Percentiles rank a stretch among this genome's conserved stretches.
Conservation (phyloP, 2,113 vertebrate species). For the Oncorhynchus masou region DNA sequence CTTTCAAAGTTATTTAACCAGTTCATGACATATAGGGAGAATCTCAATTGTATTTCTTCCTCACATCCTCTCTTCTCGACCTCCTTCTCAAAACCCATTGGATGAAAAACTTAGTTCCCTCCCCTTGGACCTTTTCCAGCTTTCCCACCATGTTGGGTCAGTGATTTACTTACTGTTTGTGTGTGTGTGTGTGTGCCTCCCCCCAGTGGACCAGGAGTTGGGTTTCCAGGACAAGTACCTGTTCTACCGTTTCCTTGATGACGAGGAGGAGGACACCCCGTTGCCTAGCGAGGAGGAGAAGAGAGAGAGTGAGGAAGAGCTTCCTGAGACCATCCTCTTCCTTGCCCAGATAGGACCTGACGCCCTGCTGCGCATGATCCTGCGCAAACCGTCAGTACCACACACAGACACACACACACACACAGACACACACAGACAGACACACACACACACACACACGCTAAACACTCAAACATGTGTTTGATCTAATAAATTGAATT, state of each 20-base stretch:
- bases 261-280: conserved; percentile 88
- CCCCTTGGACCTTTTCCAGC: too few relatives aligned
- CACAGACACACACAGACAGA: background rate
- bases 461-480: too few relatives aligned
- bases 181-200: background rate
- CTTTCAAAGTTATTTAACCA: too few relatives aligned
- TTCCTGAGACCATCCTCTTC: conserved; percentile 92
- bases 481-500: too few relatives aligned
- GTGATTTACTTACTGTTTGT: background rate
- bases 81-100: too few relatives aligned
- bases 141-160: too few relatives aligned
- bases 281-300: conserved; percentile 94
- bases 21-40: too few relatives aligned
- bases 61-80: too few relatives aligned
- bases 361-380: conserved; percentile 96
- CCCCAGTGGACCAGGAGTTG: conserved; percentile 91
- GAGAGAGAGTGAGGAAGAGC: conserved; percentile 92
- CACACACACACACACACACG: background rate
- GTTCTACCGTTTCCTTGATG: conserved; percentile 97
- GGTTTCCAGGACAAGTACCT: conserved; percentile 98
- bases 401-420: background rate
- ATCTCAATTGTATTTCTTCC: too few relatives aligned
- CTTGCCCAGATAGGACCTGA: conserved; percentile 94
- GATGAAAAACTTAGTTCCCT: too few relatives aligned
- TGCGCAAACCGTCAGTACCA: conserved; percentile 88